These are phyloP conservation scores for Chaetops frenatus DNA, from an alignment of 2,113 vertebrate genomes.

Conservation along the genomic window DNA sequence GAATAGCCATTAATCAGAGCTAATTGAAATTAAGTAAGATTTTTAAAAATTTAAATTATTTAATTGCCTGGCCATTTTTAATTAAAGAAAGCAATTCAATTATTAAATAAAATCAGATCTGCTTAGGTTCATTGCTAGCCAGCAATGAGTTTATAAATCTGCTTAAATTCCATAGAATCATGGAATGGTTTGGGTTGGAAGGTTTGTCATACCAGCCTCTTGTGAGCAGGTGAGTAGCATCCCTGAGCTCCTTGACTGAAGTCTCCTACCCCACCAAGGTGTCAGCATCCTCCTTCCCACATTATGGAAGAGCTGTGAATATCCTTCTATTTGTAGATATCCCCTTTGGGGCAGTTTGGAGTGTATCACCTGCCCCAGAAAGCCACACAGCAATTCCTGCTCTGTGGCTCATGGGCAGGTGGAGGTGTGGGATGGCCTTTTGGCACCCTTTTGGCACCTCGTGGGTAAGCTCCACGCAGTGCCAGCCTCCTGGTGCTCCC, in stretches of 20 bases:
- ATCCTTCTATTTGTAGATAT: background rate
- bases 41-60: background rate
- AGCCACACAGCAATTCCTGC: background rate
- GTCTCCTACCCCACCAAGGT: background rate
- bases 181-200: background rate
- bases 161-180: background rate
- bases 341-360: background rate
- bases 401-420: background rate
- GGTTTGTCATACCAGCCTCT: background rate
- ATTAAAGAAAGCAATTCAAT: background rate
- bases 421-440: background rate
- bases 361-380: background rate
- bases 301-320: background rate
- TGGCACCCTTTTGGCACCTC: background rate
- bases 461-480: background rate
- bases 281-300: background rate
- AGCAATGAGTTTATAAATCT: background rate
- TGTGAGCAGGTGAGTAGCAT: background rate
- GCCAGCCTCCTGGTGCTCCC: background rate
- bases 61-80: background rate
- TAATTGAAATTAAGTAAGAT: background rate
- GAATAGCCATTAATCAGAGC: background rate
- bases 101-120: background rate
- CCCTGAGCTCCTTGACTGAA: background rate
- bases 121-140: background rate